phyloP scores from a whole-genome alignment of 2,113 vertebrate genomes.

The Propithecus coquereli region DNA sequence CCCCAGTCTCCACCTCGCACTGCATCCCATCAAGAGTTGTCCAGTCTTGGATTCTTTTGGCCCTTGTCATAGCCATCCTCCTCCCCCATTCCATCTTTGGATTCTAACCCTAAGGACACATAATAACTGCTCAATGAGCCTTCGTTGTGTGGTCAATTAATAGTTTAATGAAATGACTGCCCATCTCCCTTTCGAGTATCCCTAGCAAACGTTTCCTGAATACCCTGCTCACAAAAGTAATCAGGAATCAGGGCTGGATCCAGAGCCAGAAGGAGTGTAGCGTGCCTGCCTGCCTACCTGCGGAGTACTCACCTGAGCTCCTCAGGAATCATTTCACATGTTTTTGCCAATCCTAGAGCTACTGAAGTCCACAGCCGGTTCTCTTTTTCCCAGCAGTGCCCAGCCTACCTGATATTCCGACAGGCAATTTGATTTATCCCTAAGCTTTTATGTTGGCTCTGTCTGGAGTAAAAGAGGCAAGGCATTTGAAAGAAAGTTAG shows the following conservation, averaged over 20 bases:
- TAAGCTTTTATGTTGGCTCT: not conserved
- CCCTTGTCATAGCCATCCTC: rapidly evolving
- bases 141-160: not conserved
- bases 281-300: not conserved
- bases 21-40: not conserved
- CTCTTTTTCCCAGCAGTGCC: not conserved
- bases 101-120: not conserved
- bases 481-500: not conserved
- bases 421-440: not conserved
- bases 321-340: not conserved
- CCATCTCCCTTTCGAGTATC: not conserved
- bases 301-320: not conserved
- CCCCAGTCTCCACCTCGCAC: not conserved
- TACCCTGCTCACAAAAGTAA: not conserved
- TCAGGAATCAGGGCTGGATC: too few species aligned
- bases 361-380: not conserved
- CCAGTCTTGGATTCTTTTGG: not conserved
- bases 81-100: not conserved
- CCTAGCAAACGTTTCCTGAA: not conserved
- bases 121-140: not conserved
- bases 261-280: not conserved
- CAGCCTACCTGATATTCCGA: not conserved
- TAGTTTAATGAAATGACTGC: not conserved
- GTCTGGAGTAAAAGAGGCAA: not conserved
- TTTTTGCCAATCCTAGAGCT: not conserved